These are phyloP conservation scores for Coilia nasus DNA, from an alignment of 2,797 vertebrate genomes.

Conservation along the genomic window DNA sequence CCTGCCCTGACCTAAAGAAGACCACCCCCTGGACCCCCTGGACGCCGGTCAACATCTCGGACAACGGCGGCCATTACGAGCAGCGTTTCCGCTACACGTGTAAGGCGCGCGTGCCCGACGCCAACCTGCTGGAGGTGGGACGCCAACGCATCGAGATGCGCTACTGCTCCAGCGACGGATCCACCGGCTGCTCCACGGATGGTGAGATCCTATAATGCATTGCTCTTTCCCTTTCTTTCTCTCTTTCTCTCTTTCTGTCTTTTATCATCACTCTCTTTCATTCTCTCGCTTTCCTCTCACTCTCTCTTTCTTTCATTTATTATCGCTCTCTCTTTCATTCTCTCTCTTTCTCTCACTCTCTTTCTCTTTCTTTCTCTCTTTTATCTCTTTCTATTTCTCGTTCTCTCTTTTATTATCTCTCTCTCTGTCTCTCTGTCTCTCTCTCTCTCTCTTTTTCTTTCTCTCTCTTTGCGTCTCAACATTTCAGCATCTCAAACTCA, in stretches of 20 bases:
- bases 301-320: not conserved
- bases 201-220: slow-evolving; percentile 75
- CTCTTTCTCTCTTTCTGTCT: slow-evolving; percentile 42
- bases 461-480: slow-evolving; percentile 26
- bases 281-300: slow-evolving; percentile 39
- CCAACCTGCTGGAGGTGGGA: slow-evolving; percentile 88
- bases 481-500: too few relatives aligned
- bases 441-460: slow-evolving; percentile 14
- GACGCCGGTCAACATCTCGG: slow-evolving; percentile 96
- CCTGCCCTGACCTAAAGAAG: slow-evolving; percentile 94
- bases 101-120: slow-evolving; percentile 89
- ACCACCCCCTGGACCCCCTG: slow-evolving; percentile 97
- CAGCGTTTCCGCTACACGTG: slow-evolving; percentile 96
- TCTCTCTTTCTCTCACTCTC: not conserved
- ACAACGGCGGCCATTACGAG: slow-evolving; percentile 95
- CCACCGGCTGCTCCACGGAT: slow-evolving; percentile 92
- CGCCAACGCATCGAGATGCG: slow-evolving; percentile 97
- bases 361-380: slow-evolving; percentile 10
- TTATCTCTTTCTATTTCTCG: not conserved
- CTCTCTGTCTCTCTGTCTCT: slow-evolving; percentile 22
- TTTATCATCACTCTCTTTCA: slow-evolving; percentile 31
- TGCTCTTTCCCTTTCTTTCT: slow-evolving; percentile 43
- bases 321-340: not conserved
- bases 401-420: slow-evolving; percentile 27
- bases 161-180: slow-evolving; percentile 94